phyloP scores from a whole-genome alignment of 2,113 vertebrate genomes.

The Thunnus thynnus region DNA sequence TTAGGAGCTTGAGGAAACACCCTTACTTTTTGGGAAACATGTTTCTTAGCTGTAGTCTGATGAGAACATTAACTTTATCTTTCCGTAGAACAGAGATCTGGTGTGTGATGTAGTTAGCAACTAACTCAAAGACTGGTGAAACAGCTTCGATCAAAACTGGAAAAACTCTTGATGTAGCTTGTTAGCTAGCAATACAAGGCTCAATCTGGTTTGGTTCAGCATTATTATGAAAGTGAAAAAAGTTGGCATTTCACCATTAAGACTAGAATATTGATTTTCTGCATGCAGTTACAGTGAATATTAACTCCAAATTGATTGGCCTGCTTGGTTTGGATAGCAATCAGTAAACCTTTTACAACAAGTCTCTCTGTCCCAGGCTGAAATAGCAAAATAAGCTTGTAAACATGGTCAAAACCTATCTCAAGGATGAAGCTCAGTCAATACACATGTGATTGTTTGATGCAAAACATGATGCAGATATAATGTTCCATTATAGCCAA shows the following conservation, averaged over 20 bases:
- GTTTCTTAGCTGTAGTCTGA: background rate
- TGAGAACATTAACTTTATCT: background rate
- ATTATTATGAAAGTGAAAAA: background rate
- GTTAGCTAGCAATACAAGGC: background rate
- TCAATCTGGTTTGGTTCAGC: too few relatives aligned
- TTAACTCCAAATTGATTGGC: background rate
- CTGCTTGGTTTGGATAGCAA: slow-evolving; percentile 14
- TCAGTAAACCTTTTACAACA: background rate
- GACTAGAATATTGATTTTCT: background rate
- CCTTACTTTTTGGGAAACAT: background rate
- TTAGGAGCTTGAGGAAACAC: background rate
- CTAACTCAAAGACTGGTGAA: background rate
- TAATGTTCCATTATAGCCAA: too few relatives aligned
- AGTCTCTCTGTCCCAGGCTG: background rate
- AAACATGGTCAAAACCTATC: too few relatives aligned
- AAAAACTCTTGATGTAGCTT: background rate
- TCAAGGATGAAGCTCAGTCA: too few relatives aligned
- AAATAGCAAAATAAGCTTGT: background rate
- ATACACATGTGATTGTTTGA: too few relatives aligned
- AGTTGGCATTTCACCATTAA: too few relatives aligned
- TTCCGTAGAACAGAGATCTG: background rate
- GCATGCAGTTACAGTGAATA: background rate
- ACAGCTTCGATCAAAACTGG: background rate
- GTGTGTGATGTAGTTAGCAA: background rate
- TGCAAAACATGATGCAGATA: too few relatives aligned